Conservation (phyloP, 2,797 vertebrate genomes). For the Menidia menidia region DNA sequence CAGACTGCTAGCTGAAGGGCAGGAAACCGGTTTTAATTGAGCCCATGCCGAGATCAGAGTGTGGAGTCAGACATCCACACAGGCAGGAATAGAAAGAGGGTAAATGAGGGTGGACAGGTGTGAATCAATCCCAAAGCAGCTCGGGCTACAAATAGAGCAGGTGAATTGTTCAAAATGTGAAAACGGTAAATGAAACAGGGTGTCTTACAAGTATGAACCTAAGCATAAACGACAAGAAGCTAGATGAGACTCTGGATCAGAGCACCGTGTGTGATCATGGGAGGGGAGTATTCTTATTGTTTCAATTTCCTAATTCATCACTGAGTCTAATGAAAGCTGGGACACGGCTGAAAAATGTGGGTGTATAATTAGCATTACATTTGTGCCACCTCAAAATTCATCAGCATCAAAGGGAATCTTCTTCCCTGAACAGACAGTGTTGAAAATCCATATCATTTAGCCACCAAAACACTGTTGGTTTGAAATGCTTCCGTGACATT, state of each 20-base stretch:
- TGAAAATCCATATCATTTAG: conserved; percentile 70
- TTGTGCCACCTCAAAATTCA: conserved; percentile 47
- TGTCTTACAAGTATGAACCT: conserved; percentile 35
- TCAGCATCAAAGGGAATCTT: conserved; percentile 26
- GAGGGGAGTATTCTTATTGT: conserved; percentile 49
- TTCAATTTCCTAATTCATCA: conserved; percentile 68
- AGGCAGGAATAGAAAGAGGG: not conserved
- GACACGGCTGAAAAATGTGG: conserved; percentile 58
- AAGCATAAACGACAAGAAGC: conserved; percentile 52
- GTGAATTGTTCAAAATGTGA: conserved; percentile 55
- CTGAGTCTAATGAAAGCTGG: conserved; percentile 55
- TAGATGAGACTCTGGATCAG: conserved; percentile 45
- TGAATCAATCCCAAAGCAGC: conserved; percentile 13
- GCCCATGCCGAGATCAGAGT: conserved; percentile 66
- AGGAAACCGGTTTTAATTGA: conserved; percentile 75
- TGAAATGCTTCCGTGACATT: conserved; percentile 78
- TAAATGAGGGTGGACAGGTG: conserved; percentile 4
- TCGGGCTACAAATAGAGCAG: conserved; percentile 27
- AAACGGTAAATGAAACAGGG: conserved; percentile 39
- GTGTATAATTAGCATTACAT: conserved; percentile 59
- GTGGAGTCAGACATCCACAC: conserved; percentile 7
- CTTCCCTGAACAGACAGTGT: conserved; percentile 25
- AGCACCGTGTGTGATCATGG: conserved; percentile 38
- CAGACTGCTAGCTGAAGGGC: conserved; percentile 40
- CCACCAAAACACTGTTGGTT: conserved; percentile 65